Base-by-base conservation (phyloP, 2,113 vertebrate genomes). In the Ammodytes dubius region DNA sequence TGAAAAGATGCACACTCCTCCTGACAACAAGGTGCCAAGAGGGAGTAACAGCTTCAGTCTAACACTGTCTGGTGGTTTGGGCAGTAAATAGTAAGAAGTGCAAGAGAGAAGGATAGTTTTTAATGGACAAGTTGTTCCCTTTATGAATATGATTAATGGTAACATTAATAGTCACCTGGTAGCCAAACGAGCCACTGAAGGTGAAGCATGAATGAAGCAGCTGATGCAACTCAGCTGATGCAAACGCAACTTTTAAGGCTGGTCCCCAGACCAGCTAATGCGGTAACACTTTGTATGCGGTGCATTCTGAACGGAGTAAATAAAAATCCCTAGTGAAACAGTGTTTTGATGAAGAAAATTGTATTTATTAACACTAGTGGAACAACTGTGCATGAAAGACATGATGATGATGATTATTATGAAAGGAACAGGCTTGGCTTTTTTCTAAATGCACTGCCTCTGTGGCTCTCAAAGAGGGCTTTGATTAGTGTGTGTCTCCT, bases 401-500 rank as follows among this genome's bases (percentile, higher is more conserved):
- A 53, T 46, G 65, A 80, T 69, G 27, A 74, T 71, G 52, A 84
- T 19, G 1, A 27, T 27, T 27, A 27, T 27, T 27, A 27, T 52
- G 47, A 81, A 79, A 27, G 60, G 35, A 65, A 43, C 59, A 73
- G 52, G 8, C 83, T 74, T 50, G 67, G 64, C 66, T 81, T 27
- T 27, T 27, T 27, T 37, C 13, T 52, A 60, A 71, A 86, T 83
- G 15, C 65, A 70, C 58, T 47, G 42, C 68, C 15, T 81, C 37
- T 70, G 42, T 52, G 53, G 65, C 59, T 35, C 49, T 71, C 66
- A 81, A 70, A 64, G 52, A 58, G 37, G 43, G 50, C 5, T 83
- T 81, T 75, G 70, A 75, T 82, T 71, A 61, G 52, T 10, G 56
- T 74, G 59, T 42, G 35, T 45, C 52, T 68, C 43, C 37, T 87